A percentile compares a stretch with the other conserved stretches of the same genome.
Conservation (phyloP, 2,797 vertebrate species). For the Parauchenoglanis ngamensis region DNA sequence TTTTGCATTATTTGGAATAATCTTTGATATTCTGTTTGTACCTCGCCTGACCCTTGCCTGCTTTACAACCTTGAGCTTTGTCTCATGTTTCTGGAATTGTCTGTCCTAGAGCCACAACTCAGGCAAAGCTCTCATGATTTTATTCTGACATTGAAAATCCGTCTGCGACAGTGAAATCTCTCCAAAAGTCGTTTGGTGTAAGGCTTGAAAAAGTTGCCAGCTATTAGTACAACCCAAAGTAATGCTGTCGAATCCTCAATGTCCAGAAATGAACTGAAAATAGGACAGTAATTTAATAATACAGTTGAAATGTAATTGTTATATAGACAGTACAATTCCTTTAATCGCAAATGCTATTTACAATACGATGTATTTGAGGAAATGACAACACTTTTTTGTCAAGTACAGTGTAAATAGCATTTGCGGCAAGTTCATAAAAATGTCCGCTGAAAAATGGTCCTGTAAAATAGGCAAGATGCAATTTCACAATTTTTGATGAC, state of each 20-base stretch:
- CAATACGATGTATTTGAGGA: neutral
- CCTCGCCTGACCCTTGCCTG: no score
- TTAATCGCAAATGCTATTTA: neutral
- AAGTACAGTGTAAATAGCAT: neutral
- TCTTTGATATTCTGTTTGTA: no score
- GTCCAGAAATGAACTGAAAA: neutral
- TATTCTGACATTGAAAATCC: no score
- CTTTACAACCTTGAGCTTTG: no score
- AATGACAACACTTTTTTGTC: neutral
- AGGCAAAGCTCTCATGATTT: no score
- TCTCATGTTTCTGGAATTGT: no score
- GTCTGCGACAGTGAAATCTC: no score
- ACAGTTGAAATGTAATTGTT: neutral
- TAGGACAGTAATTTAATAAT: neutral
- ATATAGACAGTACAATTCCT: neutral
- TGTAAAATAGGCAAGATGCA: conserved; percentile 7
- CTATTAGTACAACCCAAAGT: neutral
- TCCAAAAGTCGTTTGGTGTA: no score
- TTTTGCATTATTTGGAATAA: no score
- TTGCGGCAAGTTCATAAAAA: neutral
- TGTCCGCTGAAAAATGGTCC: neutral
- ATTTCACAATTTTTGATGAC: conserved; percentile 15
- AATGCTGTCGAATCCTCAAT: neutral
- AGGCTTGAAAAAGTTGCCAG: neutral
- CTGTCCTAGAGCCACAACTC: no score